A percentile compares a stretch with the other conserved stretches of the same genome.
Conservation (phyloP, 2,888 invertebrate species). For the Caenorhabditis drosophilae region DNA sequence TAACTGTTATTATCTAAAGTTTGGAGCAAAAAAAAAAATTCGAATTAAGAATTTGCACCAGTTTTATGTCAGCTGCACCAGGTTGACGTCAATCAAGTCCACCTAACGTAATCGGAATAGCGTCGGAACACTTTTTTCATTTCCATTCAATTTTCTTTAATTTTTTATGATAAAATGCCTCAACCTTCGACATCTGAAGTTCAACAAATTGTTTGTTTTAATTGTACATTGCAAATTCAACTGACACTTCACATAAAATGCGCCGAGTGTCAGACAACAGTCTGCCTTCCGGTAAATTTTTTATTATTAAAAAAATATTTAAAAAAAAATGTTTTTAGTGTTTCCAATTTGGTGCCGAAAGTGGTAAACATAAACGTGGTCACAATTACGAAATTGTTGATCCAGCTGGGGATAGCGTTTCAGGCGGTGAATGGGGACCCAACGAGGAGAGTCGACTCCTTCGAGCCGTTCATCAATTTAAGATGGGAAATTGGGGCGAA, state of each 20-base stretch:
- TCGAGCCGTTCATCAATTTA: slow-evolving; percentile 43
- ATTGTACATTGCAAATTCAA: slow-evolving; percentile 13
- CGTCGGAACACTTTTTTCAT: no score
- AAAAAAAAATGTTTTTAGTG: slow-evolving; percentile 39
- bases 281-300: slow-evolving; percentile 37
- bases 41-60: no score
- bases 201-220: slow-evolving; percentile 18
- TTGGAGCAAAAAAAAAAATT: no score
- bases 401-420: slow-evolving; percentile 11
- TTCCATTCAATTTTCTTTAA: not conserved
- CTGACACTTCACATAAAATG: slow-evolving; percentile 30
- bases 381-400: slow-evolving; percentile 54
- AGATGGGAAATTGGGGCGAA: slow-evolving; percentile 53
- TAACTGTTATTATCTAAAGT: no score
- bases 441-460: slow-evolving; percentile 43
- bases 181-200: slow-evolving; percentile 11
- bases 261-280: slow-evolving; percentile 20
- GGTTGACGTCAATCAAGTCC: no score
- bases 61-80: no score
- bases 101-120: no score
- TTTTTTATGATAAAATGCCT: slow-evolving; percentile 9
- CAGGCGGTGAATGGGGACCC: slow-evolving; percentile 20
- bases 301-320: not conserved
- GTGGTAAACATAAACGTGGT: slow-evolving; percentile 50
- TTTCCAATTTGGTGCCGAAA: slow-evolving; percentile 58